These are phyloP conservation scores for Hypomesus transpacificus DNA, from an alignment of 2,113 vertebrate species.

Conservation along the genomic window DNA sequence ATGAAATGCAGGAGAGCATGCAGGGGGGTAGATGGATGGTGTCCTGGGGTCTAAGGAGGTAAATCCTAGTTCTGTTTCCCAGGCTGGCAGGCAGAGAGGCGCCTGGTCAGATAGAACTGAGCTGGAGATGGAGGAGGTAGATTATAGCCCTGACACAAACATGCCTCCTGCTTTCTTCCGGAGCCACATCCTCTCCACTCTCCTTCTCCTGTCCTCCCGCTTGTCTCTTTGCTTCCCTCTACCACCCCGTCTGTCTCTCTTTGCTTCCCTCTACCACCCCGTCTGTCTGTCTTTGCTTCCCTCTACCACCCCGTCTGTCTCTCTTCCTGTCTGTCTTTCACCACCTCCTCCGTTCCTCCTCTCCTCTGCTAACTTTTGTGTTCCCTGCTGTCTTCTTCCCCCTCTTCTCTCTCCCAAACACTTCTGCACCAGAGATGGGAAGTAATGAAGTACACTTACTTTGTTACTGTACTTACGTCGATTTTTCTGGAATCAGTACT, in stretches of 20 bases:
- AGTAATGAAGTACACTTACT: too few species aligned
- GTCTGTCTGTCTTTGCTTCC: background rate
- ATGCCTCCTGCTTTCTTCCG: too few species aligned
- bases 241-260: background rate
- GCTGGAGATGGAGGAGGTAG: background rate
- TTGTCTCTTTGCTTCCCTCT: background rate
- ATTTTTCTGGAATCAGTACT: too few species aligned
- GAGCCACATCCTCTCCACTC: too few species aligned
- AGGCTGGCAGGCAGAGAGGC: background rate
- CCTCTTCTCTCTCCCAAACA: background rate
- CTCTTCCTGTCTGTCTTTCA: background rate
- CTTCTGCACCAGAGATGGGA: too few species aligned
- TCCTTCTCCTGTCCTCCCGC: background rate
- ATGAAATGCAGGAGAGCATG: background rate
- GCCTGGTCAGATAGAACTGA: background rate
- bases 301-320: background rate
- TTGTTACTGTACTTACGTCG: too few species aligned
- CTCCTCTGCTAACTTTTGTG: background rate
- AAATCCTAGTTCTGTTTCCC: background rate
- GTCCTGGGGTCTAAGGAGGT: background rate
- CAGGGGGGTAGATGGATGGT: background rate
- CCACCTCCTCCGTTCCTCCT: background rate
- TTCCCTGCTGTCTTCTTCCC: background rate
- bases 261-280: background rate
- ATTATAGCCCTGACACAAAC: background rate